Conservation (phyloP, 2,797 vertebrate species). For the Chiropotes sagulatus region DNA sequence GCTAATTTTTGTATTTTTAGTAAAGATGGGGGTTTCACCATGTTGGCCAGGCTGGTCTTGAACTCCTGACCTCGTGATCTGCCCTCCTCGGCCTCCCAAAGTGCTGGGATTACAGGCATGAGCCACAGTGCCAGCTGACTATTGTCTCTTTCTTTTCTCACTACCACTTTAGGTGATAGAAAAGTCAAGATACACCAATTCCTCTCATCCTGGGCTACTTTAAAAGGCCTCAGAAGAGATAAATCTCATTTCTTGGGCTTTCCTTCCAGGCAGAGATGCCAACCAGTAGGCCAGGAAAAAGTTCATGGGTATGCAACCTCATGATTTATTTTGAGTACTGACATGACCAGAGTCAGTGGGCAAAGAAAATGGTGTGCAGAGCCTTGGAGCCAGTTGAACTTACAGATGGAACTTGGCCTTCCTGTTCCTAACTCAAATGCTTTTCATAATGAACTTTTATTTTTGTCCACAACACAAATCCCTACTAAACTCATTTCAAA, state of each 20-base stretch:
- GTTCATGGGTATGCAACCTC: not conserved
- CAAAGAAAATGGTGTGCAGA: not conserved
- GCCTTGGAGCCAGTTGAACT: not conserved
- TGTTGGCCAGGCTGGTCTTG: no score
- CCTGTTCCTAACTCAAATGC: not conserved
- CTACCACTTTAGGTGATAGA: not conserved
- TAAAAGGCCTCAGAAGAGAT: not conserved
- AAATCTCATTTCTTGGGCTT: not conserved
- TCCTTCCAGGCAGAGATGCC: not conserved
- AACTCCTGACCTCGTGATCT: no score
- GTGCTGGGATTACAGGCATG: no score
- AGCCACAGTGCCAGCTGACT: no score
- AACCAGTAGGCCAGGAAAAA: not conserved
- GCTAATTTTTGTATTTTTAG: no score
- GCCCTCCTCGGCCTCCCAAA: no score
- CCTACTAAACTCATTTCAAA: not conserved
- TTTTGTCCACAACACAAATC: conserved; percentile 26
- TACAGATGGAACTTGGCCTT: not conserved
- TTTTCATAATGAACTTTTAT: not conserved
- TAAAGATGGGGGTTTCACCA: no score
- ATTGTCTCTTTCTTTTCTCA: not conserved
- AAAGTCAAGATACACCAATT: not conserved
- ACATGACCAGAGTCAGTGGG: not conserved
- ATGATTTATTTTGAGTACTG: not conserved
- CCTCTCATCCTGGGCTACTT: not conserved